Base-by-base conservation (phyloP, 1,140 invertebrate species). In the Hypsibius dujardini region DNA sequence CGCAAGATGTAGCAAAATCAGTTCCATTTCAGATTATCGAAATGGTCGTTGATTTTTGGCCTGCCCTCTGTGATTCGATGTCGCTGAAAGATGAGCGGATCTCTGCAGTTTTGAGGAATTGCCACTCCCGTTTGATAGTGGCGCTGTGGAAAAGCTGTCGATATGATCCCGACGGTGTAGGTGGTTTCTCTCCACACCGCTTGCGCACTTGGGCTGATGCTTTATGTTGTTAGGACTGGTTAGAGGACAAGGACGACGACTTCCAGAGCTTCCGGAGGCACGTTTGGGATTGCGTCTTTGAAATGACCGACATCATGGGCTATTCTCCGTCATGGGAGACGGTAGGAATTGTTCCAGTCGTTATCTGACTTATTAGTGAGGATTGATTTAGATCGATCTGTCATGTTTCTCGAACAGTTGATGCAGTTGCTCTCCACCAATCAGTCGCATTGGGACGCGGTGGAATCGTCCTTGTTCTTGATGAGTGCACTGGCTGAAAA, bases 81-180 rank as follows among this genome's bases (percentile, higher is more conserved):
- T 14, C 62, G 7, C 3, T 12, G 3, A 67, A 42, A 3, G 42
- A 42, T 3, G 3, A 67, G 62, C 12, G 45, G 7, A 42, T 14
- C 45, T 12, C 3, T 3, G 7, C 12, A 42, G 42, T 67, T 3
- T 67, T 67, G 7, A 67, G 45, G 45, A 42, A 7, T 42, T 67
- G 62, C 42, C 45, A 14, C 42, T 3, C 42, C 7, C 7, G 42
- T 3, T 42, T 67, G 7, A 3, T 67, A 42, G 3, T 7, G 12
- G 7, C 62, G 7, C 45, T 67, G 45, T 67, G 62, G 62, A 67
- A 67, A 42, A 67, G 62, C 62, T 67, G 62, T 42, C 62, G 62
- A 42, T 42, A 7, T 3, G 62, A 67, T 67, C 62, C 62, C 12
- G 62, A 67, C 42, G 62, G 62, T 7, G 62, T 67, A 67, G 62